Conservation (phyloP, 2,113 vertebrate genomes). For the Gasterosteus nipponicus region DNA sequence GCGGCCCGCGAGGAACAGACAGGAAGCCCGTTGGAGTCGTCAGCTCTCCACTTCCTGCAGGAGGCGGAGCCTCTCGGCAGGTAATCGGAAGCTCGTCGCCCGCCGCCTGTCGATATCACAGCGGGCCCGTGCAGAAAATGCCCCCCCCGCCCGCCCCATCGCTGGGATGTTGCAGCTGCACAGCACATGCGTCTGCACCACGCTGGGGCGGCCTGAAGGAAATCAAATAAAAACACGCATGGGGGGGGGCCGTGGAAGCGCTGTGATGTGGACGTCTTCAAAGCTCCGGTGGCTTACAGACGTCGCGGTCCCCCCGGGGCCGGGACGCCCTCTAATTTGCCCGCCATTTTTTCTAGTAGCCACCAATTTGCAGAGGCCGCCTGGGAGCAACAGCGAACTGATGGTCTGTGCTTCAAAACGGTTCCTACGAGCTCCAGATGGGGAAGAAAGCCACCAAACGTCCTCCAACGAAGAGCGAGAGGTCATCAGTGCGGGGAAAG, state of each 20-base stretch:
- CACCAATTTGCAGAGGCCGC: constrained; percentile 63
- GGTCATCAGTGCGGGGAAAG: neutral
- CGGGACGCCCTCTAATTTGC: constrained; percentile 63
- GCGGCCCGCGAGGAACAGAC: neutral
- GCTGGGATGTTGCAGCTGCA: constrained; percentile 34
- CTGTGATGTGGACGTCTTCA: constrained; percentile 55
- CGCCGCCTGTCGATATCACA: constrained; percentile 18
- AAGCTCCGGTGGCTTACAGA: constrained; percentile 48
- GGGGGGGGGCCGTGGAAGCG: constrained; percentile 25
- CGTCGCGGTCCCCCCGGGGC: neutral
- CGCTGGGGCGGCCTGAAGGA: constrained; percentile 22
- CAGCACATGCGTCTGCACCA: constrained; percentile 29
- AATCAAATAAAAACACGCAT: constrained; percentile 31
- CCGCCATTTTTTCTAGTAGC: constrained; percentile 46
- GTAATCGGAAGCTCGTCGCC: constrained; percentile 21
- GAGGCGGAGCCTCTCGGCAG: neutral
- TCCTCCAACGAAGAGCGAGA: neutral
- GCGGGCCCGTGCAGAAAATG: constrained; percentile 9
- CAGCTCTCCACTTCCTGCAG: too few species aligned
- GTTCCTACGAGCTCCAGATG: constrained; percentile 39
- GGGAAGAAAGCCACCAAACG: constrained; percentile 20
- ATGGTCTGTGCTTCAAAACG: constrained; percentile 37
- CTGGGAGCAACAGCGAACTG: constrained; percentile 37
- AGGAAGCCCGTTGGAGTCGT: neutral
- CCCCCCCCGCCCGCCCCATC: too few species aligned